Evolutionary conservation across 2,888 invertebrate species (phyloP).

Genomic region (Drosophila mimica): DNA sequence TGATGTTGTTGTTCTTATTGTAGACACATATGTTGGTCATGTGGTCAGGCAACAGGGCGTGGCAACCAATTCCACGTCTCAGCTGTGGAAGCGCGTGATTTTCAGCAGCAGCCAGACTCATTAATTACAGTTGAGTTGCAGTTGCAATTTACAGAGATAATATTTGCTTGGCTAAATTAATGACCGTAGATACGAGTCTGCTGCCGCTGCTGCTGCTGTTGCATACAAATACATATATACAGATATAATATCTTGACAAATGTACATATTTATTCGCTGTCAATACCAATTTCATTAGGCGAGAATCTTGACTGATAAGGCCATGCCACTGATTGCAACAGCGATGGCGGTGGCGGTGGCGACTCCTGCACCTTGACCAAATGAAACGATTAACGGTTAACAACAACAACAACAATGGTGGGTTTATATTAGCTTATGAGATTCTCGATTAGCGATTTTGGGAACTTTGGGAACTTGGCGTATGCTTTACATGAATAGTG

Average conservation of each 20-base stretch:
- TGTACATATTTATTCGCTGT: conserved; percentile 50
- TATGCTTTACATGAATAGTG: no score
- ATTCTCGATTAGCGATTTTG: no score
- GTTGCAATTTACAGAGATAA: conserved; percentile 22
- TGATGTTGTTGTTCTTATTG: background rate
- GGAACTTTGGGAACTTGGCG: no score
- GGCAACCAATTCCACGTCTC: conserved; percentile 12
- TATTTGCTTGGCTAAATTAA: conserved; percentile 13
- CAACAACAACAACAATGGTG: background rate
- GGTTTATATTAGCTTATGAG: no score
- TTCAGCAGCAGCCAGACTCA: conserved; percentile 5
- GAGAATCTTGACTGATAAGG: conserved; percentile 44
- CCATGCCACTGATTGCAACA: conserved; percentile 9
- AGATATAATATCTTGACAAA: conserved; percentile 33
- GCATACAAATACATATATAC: conserved; percentile 20
- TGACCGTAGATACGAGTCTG: conserved; percentile 15
- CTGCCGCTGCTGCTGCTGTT: background rate
- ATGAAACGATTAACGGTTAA: conserved; percentile 22
- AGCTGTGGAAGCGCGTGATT: conserved; percentile 37
- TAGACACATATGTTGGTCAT: background rate
- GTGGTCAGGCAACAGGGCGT: background rate
- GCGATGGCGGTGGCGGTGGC: background rate
- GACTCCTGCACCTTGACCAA: background rate
- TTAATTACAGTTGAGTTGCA: conserved; percentile 41
- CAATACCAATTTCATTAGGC: conserved; percentile 48